These are phyloP conservation scores for Tetrax tetrax DNA, from an alignment of 2,113 vertebrate species.

Conservation along the genomic window DNA sequence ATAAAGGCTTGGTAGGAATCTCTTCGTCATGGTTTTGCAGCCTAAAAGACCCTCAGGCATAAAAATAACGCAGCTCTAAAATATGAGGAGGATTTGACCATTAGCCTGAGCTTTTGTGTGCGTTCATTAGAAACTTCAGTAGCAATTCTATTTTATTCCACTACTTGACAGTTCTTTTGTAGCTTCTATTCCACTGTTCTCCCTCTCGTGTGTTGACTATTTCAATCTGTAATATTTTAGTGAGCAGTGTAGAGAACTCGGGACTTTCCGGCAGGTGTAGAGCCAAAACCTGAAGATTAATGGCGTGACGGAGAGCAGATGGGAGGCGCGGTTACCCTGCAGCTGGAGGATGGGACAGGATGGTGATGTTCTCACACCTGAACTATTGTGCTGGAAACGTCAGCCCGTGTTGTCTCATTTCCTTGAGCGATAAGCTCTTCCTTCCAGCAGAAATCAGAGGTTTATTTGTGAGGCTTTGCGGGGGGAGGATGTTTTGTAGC, in stretches of 20 bases:
- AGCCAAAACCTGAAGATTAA: background rate
- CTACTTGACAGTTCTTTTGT: background rate
- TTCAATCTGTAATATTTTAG: background rate
- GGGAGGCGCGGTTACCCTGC: background rate
- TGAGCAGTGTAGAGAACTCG: fast-evolving
- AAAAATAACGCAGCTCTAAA: background rate
- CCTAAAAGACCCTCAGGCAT: background rate
- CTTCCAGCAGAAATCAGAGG: background rate
- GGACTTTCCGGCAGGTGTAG: background rate
- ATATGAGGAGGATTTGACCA: background rate
- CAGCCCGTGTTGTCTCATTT: background rate
- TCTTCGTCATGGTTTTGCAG: background rate
- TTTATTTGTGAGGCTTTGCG: background rate
- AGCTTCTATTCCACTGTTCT: background rate
- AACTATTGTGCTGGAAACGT: background rate
- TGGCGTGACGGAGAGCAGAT: background rate
- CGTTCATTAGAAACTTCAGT: background rate
- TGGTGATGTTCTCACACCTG: background rate
- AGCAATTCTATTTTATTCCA: background rate
- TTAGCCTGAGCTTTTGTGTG: background rate
- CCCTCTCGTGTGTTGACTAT: background rate
- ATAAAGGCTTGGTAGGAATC: background rate
- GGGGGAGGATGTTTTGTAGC: background rate
- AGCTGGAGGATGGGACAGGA: background rate
- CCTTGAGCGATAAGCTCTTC: background rate